A percentile compares a stretch with the other conserved stretches of the same genome.
Evolutionary conservation across 2,113 vertebrate species (phyloP).

Genomic region (Ammodytes dubius): DNA sequence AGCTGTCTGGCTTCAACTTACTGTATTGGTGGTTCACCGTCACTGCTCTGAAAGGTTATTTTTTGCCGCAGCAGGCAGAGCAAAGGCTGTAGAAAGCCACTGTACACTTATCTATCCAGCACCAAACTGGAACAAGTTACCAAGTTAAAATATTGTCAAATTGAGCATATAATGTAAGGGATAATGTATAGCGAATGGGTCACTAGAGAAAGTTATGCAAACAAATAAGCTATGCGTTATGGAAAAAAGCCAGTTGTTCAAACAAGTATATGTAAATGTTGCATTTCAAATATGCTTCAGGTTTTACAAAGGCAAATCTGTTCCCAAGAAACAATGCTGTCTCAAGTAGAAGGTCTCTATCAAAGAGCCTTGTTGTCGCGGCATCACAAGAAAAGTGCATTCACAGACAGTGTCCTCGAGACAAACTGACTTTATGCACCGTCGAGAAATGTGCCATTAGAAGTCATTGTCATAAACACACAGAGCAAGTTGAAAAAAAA

Average conservation of each 20-base stretch:
- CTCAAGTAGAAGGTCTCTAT: not conserved
- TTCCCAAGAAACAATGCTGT: constrained; percentile 2
- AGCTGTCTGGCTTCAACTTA: not conserved
- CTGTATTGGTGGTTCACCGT: not conserved
- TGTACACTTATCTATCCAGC: too few species aligned
- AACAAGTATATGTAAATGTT: constrained; percentile 35
- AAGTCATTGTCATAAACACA: not conserved
- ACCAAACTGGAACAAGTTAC: too few species aligned
- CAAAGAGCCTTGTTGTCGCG: not conserved
- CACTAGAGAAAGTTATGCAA: constrained; percentile 10
- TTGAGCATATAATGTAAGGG: too few species aligned
- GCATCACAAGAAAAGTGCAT: constrained; percentile 17
- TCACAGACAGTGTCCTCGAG: not conserved
- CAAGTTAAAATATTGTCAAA: too few species aligned
- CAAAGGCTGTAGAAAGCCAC: not conserved
- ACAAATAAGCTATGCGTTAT: not conserved
- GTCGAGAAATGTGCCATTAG: not conserved
- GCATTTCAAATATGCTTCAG: not conserved
- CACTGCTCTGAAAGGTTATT: not conserved
- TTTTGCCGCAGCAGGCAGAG: too few species aligned
- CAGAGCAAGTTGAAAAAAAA: not conserved
- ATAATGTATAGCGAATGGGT: too few species aligned
- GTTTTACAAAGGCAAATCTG: constrained; percentile 24
- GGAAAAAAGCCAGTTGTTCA: constrained; percentile 14
- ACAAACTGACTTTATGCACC: constrained; percentile 1